Evolutionary conservation across 1,140 invertebrate genomes (phyloP).

Genomic region (Drosophila nigromelanica): DNA sequence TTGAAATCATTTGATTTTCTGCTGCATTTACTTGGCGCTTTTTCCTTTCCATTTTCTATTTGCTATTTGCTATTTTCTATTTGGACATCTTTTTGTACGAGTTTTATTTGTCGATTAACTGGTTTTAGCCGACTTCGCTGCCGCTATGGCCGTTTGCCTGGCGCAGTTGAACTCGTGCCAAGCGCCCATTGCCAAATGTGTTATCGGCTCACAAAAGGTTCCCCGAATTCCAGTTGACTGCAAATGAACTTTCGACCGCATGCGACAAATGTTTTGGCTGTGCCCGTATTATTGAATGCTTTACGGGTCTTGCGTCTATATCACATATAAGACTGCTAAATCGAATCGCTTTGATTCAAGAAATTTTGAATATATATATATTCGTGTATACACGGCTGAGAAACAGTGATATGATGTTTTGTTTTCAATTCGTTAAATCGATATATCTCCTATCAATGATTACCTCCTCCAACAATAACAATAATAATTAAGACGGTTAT

Average conservation of each 20-base stretch:
- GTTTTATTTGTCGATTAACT: constrained; percentile 74
- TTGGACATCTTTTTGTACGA: constrained; percentile 14
- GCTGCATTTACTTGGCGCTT: constrained; percentile 54
- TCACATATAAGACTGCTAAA: too few relatives aligned
- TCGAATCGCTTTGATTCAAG: too few relatives aligned
- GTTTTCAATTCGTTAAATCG: too few relatives aligned
- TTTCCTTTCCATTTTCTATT: constrained; percentile 3
- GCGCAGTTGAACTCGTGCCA: constrained; percentile 61
- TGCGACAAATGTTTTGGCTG: constrained; percentile 20
- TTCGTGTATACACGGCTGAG: too few relatives aligned
- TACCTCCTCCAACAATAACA: too few relatives aligned
- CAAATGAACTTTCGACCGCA: constrained; percentile 56
- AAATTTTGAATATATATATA: too few relatives aligned
- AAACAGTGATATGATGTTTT: too few relatives aligned
- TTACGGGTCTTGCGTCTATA: constrained; percentile 11
- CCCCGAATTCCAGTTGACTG: constrained; percentile 61
- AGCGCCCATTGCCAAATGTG: constrained; percentile 60
- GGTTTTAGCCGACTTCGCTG: constrained; percentile 38
- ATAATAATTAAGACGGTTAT: too few relatives aligned
- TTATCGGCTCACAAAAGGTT: constrained; percentile 52
- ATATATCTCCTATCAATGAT: too few relatives aligned
- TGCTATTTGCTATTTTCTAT: constrained; percentile 1
- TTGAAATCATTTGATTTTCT: constrained; percentile 70
- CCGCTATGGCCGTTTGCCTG: background rate
- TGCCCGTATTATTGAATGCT: constrained; percentile 59